phyloP scores from a whole-genome alignment of 2,113 vertebrate genomes.

The Plecotus auritus region DNA sequence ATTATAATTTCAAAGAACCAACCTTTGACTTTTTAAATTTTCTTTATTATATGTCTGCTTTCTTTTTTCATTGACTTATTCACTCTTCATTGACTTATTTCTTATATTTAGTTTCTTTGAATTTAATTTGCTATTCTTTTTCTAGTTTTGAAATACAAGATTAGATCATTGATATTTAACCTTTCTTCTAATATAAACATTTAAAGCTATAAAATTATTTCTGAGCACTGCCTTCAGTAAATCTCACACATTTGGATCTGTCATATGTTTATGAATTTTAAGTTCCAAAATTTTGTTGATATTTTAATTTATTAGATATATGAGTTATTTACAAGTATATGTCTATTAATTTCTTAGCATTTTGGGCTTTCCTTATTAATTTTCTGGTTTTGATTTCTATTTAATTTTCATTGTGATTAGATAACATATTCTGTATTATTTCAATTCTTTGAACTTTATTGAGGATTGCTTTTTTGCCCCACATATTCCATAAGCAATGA shows the following conservation, averaged over 20 bases:
- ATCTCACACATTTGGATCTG: background rate
- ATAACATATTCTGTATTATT: background rate
- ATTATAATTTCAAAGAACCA: background rate
- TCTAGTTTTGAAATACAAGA: background rate
- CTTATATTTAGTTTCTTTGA: background rate
- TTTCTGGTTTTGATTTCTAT: background rate
- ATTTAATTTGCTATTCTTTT: background rate
- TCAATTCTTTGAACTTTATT: background rate
- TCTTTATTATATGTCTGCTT: background rate
- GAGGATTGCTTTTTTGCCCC: background rate
- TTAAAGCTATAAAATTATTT: background rate
- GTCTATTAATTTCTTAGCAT: background rate
- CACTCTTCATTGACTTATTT: background rate
- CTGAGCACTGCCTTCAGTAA: background rate
- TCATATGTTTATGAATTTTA: background rate
- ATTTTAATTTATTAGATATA: background rate
- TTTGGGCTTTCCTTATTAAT: background rate
- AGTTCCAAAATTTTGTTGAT: background rate
- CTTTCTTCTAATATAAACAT: background rate
- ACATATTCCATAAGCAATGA: background rate
- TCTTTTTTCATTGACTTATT: background rate
- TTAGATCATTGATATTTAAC: background rate
- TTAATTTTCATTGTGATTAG: background rate
- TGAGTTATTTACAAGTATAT: background rate
- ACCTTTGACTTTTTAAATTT: background rate